phyloP scores from a whole-genome alignment of 1,140 invertebrate genomes.

The Drosophila bipectinata region DNA sequence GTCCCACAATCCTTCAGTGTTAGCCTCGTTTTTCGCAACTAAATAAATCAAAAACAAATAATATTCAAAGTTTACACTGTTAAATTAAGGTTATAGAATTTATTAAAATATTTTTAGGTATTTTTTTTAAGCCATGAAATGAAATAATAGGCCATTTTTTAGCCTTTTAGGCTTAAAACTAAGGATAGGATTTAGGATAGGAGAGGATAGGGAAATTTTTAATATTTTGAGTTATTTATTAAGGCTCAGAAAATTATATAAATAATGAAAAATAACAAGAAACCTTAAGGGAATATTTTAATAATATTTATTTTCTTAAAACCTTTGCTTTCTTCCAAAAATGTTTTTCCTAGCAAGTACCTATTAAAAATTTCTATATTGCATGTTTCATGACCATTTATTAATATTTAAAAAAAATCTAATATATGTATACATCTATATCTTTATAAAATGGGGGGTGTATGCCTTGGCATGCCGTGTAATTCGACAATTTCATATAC shows the following conservation, averaged over 20 bases:
- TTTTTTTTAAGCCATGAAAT: not conserved
- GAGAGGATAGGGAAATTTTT: no score
- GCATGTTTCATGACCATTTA: not conserved
- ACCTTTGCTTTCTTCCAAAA: no score
- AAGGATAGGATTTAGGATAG: no score
- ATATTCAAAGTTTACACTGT: not conserved
- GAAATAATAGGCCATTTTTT: no score
- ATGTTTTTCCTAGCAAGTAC: no score
- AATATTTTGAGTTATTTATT: no score
- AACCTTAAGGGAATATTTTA: no score
- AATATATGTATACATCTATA: constrained; percentile 7
- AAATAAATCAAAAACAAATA: constrained; percentile 4
- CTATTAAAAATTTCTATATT: not conserved
- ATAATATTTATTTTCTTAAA: no score
- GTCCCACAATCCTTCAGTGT: not conserved
- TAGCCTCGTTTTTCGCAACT: not conserved
- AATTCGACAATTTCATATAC: constrained; percentile 68
- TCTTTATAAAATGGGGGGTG: constrained; percentile 5
- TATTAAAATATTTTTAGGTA: not conserved
- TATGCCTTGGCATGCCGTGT: constrained; percentile 58
- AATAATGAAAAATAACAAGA: no score
- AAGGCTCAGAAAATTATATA: no score
- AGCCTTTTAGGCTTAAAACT: no score
- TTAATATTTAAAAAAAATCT: constrained; percentile 1
- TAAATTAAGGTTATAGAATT: not conserved